These are phyloP conservation scores for Lampris megalopsis DNA, from an alignment of 2,113 vertebrate species.

Conservation along the genomic window DNA sequence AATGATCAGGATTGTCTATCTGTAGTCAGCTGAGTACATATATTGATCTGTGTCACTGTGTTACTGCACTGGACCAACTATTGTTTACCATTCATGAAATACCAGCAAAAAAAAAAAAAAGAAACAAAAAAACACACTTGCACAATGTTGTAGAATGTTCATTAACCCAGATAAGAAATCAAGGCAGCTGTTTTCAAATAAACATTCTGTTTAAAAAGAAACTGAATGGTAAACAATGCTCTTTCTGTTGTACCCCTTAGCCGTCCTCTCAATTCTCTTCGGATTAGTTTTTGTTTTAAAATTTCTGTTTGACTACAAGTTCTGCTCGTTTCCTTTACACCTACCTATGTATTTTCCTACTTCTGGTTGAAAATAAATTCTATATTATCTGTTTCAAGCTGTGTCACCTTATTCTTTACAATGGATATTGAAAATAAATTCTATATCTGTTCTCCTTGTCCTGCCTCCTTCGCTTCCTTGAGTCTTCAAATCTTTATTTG, in stretches of 20 bases:
- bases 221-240: slow-evolving; percentile 97
- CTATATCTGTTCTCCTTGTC: slow-evolving; percentile 75
- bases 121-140: slow-evolving; percentile 84
- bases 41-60: slow-evolving; percentile 87
- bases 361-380: slow-evolving; percentile 99
- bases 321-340: slow-evolving; percentile 97
- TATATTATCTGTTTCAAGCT: slow-evolving; percentile 95
- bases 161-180: slow-evolving; percentile 85
- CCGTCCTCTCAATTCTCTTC: slow-evolving; percentile 92
- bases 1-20: slow-evolving; percentile 82
- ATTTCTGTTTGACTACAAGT: slow-evolving; percentile 88
- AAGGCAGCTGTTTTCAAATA: slow-evolving; percentile 97
- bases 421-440: slow-evolving; percentile 78
- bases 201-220: slow-evolving; percentile 88
- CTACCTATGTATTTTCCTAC: slow-evolving; percentile 98
- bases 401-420: slow-evolving; percentile 87
- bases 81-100: slow-evolving; percentile 99
- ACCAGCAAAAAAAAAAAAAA: slow-evolving; percentile 85
- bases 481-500: neutral
- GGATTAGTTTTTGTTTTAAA: slow-evolving; percentile 84
- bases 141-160: slow-evolving; percentile 95
- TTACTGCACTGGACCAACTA: slow-evolving; percentile 98
- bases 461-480: slow-evolving; percentile 39
- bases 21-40: slow-evolving; percentile 84
- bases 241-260: slow-evolving; percentile 90